These are phyloP conservation scores for Drosophila gaucha DNA, from an alignment of 2,888 invertebrate genomes.

Conservation along the genomic window DNA sequence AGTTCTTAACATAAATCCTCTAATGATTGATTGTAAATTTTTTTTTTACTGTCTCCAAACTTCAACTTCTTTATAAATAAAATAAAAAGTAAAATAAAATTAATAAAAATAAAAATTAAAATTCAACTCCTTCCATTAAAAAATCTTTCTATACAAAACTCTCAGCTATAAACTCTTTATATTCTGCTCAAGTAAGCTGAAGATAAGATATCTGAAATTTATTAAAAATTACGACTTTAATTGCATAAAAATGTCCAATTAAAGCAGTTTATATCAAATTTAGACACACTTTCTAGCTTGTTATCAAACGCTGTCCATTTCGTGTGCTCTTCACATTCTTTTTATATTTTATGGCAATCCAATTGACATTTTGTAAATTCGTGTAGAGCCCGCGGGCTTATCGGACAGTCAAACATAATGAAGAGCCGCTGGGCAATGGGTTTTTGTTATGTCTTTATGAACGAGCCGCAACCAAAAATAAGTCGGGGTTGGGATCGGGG, in stretches of 20 bases:
- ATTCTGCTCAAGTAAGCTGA: neutral
- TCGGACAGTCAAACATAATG: slow-evolving; percentile 16
- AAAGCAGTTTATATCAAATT: neutral
- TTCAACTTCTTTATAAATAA: too few species aligned
- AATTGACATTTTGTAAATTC: slow-evolving; percentile 30
- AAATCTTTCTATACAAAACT: too few species aligned
- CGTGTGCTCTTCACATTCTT: neutral
- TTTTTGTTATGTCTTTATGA: slow-evolving; percentile 68
- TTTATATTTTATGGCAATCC: slow-evolving; percentile 20
- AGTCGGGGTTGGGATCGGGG: slow-evolving; percentile 9
- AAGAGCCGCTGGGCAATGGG: slow-evolving; percentile 25
- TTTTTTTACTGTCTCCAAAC: too few species aligned
- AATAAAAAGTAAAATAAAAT: too few species aligned
- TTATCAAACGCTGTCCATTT: neutral
- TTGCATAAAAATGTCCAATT: neutral
- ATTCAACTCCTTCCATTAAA: too few species aligned
- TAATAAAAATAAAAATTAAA: too few species aligned
- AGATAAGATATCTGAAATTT: neutral
- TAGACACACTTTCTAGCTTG: neutral
- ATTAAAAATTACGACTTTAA: neutral
- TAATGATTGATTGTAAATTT: too few species aligned
- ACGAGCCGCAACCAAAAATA: slow-evolving; percentile 57
- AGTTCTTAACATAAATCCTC: too few species aligned
- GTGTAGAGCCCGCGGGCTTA: slow-evolving; percentile 18
- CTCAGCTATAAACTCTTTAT: neutral